Evolutionary conservation across 2,797 vertebrate genomes (phyloP), one percentile per base, ranked within the genome.

Genomic region (Centropyge bicolor): DNA sequence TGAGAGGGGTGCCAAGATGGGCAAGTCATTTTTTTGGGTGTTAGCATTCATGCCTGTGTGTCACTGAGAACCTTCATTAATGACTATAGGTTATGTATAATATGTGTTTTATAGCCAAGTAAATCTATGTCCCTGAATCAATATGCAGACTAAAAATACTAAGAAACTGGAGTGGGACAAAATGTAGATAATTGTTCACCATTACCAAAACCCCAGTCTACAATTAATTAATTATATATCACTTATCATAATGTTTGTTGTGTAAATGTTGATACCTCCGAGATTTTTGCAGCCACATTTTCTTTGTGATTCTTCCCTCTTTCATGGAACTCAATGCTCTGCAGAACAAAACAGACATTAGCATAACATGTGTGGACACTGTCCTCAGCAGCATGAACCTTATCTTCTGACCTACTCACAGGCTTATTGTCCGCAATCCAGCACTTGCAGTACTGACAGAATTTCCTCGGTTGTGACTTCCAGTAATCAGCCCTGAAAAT

Each of bases 341-440:
- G 85, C 64, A 88, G 73, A 87, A 0, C 24, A 76, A 70, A 73
- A 87, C 60, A 87, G 80, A 85, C 27, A 79, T 0, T 1, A 76
- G 17, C n/a, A 41, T 46, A 1, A 17, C 22, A 68, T 68, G 16
- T 31, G 14, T 22, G 5, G 0, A 36, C 0, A 14, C 17, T 46
- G 41, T 46, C 38, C n/a, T 67, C 6, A 5, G 14, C 7, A 22
- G 40, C 12, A 63, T 14, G 2, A 17, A 13, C 46, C 16, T 16
- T 14, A 22, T 5, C 2, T 31, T 2, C 11, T 8, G 14, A 11
- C 3, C 20, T 1, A 92, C 97, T 84, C 95, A 99, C 98, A 81
- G 98, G 98, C 81, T 98, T 99, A 88, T 99, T 99, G 92, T 99
- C 98, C 5, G 98, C 97, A 91, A 99, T 99, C 98, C 98, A 99